Conservation (phyloP, 1,140 invertebrate species). For the Diuraphis noxia region DNA sequence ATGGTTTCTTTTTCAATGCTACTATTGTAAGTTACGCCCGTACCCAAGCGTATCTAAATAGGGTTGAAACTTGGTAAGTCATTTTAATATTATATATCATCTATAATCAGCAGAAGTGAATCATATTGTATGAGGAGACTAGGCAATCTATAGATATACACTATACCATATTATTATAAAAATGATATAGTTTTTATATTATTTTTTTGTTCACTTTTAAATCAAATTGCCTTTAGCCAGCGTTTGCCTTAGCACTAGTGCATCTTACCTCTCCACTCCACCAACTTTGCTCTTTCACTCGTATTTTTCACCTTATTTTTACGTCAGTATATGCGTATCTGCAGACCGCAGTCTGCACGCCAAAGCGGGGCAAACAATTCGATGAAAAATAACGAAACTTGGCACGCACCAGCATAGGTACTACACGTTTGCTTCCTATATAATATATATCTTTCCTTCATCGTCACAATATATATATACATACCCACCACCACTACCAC, state of each 20-base stretch:
- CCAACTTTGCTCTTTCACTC: background rate
- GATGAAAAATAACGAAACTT: constrained; percentile 16
- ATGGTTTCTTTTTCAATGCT: no score
- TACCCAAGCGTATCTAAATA: no score
- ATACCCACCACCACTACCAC: background rate
- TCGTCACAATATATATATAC: background rate
- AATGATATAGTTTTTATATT: background rate
- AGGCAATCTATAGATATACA: background rate
- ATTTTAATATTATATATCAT: background rate
- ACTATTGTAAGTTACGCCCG: no score
- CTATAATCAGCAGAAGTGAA: background rate
- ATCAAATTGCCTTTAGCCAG: background rate
- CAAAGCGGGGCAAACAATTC: background rate
- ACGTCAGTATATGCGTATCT: background rate
- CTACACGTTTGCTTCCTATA: background rate
- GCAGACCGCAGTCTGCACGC: background rate
- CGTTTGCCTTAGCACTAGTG: background rate
- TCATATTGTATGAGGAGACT: background rate
- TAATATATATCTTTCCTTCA: background rate
- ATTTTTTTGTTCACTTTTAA: background rate
- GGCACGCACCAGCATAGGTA: background rate
- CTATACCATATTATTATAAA: background rate
- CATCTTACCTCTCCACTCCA: background rate
- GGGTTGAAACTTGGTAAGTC: no score
- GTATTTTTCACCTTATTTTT: background rate